These are phyloP conservation scores for Spea bombifrons DNA, from an alignment of 2,113 vertebrate species.

Conservation along the genomic window DNA sequence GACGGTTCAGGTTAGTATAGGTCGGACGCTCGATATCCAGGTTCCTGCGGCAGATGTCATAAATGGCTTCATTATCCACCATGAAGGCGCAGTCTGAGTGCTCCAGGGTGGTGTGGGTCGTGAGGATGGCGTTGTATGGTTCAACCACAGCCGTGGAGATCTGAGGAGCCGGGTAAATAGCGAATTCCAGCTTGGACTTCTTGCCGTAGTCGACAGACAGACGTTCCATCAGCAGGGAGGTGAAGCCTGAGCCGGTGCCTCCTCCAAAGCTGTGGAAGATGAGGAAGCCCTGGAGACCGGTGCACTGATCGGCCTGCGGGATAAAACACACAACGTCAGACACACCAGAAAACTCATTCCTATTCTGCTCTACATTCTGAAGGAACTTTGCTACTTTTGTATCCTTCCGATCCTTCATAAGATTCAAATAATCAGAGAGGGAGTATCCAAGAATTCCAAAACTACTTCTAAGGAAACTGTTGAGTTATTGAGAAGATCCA, in stretches of 20 bases:
- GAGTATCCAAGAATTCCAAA: too few species aligned
- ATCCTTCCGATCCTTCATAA: too few species aligned
- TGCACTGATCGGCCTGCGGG: constrained; percentile 72
- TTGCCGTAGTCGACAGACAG: constrained; percentile 74
- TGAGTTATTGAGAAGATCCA: too few species aligned
- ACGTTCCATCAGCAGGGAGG: constrained; percentile 70
- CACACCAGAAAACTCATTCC: background rate
- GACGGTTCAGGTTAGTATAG: constrained; percentile 70
- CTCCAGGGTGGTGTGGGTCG: constrained; percentile 70
- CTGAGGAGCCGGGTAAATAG: constrained; percentile 72
- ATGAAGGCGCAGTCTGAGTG: constrained; percentile 68
- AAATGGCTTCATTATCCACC: constrained; percentile 57
- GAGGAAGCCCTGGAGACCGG: constrained; percentile 72
- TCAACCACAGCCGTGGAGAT: constrained; percentile 73
- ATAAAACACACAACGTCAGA: background rate
- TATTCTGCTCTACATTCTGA: too few species aligned
- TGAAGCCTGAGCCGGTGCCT: constrained; percentile 69
- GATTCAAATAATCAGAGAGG: too few species aligned
- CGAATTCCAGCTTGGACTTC: constrained; percentile 82
- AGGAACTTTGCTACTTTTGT: too few species aligned
- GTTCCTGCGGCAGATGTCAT: background rate
- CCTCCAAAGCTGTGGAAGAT: constrained; percentile 58
- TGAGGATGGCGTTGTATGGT: constrained; percentile 78
- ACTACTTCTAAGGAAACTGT: background rate
- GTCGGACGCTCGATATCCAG: constrained; percentile 63